Conservation (phyloP, 2,113 vertebrate species). For the Sitta europaea region DNA sequence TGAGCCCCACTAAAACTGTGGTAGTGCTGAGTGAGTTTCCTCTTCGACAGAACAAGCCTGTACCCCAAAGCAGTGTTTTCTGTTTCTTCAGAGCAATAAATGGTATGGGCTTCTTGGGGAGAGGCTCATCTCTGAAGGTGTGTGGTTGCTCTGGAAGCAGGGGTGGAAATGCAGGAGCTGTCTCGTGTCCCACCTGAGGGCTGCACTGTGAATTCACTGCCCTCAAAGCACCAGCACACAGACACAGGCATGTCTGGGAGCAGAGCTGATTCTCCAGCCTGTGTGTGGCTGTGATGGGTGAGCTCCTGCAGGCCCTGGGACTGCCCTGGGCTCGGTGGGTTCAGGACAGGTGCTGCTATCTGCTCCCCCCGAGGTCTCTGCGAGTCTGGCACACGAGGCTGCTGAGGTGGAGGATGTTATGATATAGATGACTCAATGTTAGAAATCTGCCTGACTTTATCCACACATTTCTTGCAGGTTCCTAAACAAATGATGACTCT, state of each 20-base stretch:
- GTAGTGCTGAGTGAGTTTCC: neutral
- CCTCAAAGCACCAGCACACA: neutral
- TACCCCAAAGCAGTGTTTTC: neutral
- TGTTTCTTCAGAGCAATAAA: neutral
- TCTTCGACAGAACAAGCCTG: neutral
- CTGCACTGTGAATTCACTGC: neutral
- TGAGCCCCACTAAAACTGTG: neutral
- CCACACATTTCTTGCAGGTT: neutral
- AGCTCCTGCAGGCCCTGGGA: neutral
- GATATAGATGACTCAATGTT: neutral
- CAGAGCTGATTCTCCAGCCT: neutral
- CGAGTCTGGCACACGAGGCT: neutral
- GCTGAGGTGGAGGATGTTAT: neutral
- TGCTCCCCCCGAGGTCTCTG: neutral
- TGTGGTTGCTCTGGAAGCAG: neutral
- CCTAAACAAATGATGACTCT: neutral
- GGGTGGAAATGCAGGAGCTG: neutral
- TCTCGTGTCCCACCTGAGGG: neutral
- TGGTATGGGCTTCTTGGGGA: accelerated
- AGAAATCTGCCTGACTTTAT: neutral
- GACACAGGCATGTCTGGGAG: neutral
- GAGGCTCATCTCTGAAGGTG: neutral
- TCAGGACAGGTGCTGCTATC: neutral
- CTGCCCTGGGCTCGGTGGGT: accelerated
- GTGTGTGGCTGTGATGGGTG: accelerated